These are phyloP conservation scores for Clarias laeviceps DNA, from an alignment of 2,797 vertebrate species.

Conservation along the genomic window DNA sequence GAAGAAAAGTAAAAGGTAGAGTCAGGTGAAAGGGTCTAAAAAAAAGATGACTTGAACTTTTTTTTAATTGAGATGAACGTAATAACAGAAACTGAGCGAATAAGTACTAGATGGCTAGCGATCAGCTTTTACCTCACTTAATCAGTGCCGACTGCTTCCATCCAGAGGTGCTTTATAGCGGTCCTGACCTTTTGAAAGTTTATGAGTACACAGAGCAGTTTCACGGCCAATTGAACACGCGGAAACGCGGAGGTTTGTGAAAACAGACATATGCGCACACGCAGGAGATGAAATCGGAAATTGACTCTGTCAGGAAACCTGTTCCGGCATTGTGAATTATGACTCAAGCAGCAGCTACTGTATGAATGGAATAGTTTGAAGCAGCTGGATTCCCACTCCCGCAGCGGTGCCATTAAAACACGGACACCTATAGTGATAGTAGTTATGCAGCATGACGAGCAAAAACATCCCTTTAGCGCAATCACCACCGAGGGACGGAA, in stretches of 20 bases:
- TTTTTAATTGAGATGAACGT: not conserved
- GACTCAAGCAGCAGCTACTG: not conserved
- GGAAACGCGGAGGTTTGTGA: not conserved
- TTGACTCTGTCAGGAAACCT: constrained; percentile 60
- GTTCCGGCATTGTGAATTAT: not conserved
- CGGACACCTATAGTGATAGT: not conserved
- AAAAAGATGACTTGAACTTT: not conserved
- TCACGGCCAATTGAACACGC: constrained; percentile 55
- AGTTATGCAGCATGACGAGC: not conserved
- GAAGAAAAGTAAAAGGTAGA: constrained; percentile 57
- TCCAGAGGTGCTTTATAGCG: constrained; percentile 40
- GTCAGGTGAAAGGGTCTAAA: constrained; percentile 12
- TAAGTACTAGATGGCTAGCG: not conserved
- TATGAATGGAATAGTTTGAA: not conserved
- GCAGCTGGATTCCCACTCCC: not conserved
- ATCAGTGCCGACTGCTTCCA: not conserved
- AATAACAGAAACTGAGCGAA: not conserved
- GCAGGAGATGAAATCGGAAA: constrained; percentile 10
- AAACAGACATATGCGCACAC: constrained; percentile 10
- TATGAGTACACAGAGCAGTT: constrained; percentile 55
- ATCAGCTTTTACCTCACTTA: not conserved
- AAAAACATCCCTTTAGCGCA: not conserved
- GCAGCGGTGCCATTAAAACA: not conserved
- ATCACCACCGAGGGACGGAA: not conserved
- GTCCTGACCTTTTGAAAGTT: constrained; percentile 60